Base-by-base conservation (phyloP, 1,140 invertebrate species). In the Dendrolimus punctatus region DNA sequence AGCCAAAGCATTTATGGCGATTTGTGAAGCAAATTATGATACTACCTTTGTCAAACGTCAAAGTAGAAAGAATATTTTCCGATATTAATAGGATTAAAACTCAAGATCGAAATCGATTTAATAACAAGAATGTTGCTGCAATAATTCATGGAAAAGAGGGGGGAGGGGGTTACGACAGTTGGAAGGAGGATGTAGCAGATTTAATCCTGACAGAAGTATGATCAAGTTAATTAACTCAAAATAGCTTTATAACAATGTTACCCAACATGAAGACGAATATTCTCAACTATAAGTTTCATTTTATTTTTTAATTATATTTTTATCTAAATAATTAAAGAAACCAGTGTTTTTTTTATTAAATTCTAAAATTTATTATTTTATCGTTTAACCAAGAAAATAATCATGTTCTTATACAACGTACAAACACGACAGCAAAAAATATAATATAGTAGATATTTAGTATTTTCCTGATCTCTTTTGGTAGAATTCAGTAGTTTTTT, bases 61-160 rank as follows among this genome's bases (percentile, higher is more conserved):
- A 43, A 44, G 41, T 52, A 52, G 10, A 52, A 52, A 51, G 39
- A 51, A 51, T 51, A 51, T 51, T 52, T 44, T 52, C 50, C 39
- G 43, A 44, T 45, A 38, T 52, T 38, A 52, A 44, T 44, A 52
- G 49, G 49, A 52, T 52, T 45, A 52, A 52, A 52, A 44, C 36
- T 45, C 41, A 5, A 52, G 42, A 52, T 45, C 41, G 41, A 44
- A 52, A 52, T 45, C 41, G 50, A 45, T 52, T 52, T 52, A 44
- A 52, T 45, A 52, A 44, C 45, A 37, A 44, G 43, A 52, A 52
- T 45, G 50, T 44, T 44, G 5, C 46, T 47, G 46, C 46, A 23
- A 23, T 47, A 23, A 37, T 47, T 10, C 36, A 47, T 47, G 46
- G 43, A 45, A 45, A 45, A 45, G 43, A n/a, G n/a, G n/a, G n/a